phyloP scores from a whole-genome alignment of 2,113 vertebrate species.

The Chionodraco myersi region DNA sequence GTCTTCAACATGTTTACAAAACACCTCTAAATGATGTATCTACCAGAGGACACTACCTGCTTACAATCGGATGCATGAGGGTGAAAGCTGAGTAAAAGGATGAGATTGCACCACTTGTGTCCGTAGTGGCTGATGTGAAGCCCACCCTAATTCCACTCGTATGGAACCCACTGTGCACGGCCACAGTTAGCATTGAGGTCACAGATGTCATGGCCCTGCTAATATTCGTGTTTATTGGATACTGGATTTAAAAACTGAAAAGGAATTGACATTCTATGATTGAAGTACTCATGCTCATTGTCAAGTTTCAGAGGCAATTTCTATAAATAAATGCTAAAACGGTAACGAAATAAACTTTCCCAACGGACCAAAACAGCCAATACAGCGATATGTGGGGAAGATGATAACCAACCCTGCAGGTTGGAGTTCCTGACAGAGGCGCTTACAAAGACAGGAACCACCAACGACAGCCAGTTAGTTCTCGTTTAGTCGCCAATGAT shows the following conservation, averaged over 20 bases:
- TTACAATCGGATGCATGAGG: background rate
- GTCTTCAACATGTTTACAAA: slow-evolving; percentile 17
- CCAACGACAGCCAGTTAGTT: too few relatives aligned
- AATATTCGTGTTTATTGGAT: background rate
- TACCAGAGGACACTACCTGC: background rate
- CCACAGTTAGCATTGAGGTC: background rate
- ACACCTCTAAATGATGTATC: background rate
- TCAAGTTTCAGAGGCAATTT: background rate
- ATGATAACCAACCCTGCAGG: too few relatives aligned
- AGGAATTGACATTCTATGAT: background rate
- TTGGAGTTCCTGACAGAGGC: too few relatives aligned
- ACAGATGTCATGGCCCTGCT: background rate
- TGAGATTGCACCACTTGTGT: slow-evolving; percentile 6
- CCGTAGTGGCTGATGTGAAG: background rate
- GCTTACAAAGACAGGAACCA: too few relatives aligned
- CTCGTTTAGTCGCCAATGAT: too few relatives aligned
- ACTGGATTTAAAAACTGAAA: background rate
- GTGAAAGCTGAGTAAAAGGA: slow-evolving; percentile 10
- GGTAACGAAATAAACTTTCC: background rate
- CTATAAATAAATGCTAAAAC: too few relatives aligned
- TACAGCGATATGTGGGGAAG: too few relatives aligned
- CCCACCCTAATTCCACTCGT: background rate
- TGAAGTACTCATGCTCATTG: background rate
- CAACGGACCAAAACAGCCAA: too few relatives aligned
- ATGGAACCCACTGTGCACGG: background rate